Conservation (phyloP, 2,113 vertebrate genomes). For the Zosterops borbonicus region DNA sequence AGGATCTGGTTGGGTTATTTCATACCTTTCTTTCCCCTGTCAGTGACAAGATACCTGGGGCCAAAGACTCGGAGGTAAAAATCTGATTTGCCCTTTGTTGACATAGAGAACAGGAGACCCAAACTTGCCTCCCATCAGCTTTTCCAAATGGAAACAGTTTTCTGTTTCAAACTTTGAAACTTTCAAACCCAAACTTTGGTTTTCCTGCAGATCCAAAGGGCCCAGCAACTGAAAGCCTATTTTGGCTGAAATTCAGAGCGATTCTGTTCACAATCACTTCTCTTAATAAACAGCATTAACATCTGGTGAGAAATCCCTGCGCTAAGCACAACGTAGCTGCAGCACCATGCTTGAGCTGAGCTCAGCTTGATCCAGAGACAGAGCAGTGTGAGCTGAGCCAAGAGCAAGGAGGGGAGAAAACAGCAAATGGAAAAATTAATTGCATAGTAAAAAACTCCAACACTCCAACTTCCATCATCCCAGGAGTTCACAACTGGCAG, state of each 20-base stretch:
- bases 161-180: background rate
- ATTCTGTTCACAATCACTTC: background rate
- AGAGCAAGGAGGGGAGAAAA: background rate
- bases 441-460: background rate
- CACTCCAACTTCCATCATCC: background rate
- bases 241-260: conserved; percentile 14
- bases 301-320: conserved; percentile 7
- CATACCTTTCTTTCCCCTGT: background rate
- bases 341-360: background rate
- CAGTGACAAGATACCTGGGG: background rate
- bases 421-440: conserved; percentile 52
- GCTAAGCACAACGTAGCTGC: background rate
- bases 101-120: background rate
- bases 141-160: background rate
- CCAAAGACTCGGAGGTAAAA: background rate
- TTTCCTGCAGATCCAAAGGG: background rate
- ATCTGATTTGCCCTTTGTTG: background rate
- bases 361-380: background rate
- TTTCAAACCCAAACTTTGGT: background rate
- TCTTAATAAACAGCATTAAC: conserved; percentile 1
- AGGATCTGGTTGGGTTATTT: background rate
- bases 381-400: background rate
- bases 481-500: conserved; percentile 8
- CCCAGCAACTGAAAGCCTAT: background rate
- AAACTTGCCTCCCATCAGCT: background rate